Evolutionary conservation across 2,113 vertebrate genomes (phyloP).

Genomic region (Sinosuthora webbiana): DNA sequence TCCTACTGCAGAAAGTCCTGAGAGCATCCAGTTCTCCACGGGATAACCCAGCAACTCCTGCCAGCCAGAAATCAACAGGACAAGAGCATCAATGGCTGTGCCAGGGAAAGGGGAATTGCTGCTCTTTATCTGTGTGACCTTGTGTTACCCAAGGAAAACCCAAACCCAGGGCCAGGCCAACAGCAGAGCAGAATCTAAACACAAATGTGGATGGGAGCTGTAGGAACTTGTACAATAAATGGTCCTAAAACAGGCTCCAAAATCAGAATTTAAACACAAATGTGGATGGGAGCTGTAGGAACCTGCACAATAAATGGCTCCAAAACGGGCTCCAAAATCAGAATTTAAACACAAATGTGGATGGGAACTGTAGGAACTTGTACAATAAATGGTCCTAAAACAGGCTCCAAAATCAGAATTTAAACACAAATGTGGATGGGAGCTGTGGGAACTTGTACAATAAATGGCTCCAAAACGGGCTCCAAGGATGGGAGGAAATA

Average conservation of each 20-base stretch:
- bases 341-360: no score
- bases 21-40: neutral
- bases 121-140: neutral
- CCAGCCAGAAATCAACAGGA: neutral
- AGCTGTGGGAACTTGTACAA: neutral
- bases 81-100: neutral
- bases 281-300: neutral
- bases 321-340: no score
- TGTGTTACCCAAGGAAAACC: neutral
- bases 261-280: neutral
- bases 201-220: neutral
- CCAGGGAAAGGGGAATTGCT: neutral
- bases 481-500: neutral
- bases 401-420: neutral
- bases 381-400: neutral
- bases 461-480: neutral
- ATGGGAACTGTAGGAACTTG: neutral
- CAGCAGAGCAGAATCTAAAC: neutral
- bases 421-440: neutral
- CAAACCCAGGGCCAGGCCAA: neutral
- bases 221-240: neutral
- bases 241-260: neutral
- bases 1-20: conserved; percentile 38
- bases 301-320: neutral
- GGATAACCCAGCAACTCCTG: neutral